These are phyloP conservation scores for Diorhabda sublineata DNA, from an alignment of 1,140 invertebrate genomes.

Conservation along the genomic window DNA sequence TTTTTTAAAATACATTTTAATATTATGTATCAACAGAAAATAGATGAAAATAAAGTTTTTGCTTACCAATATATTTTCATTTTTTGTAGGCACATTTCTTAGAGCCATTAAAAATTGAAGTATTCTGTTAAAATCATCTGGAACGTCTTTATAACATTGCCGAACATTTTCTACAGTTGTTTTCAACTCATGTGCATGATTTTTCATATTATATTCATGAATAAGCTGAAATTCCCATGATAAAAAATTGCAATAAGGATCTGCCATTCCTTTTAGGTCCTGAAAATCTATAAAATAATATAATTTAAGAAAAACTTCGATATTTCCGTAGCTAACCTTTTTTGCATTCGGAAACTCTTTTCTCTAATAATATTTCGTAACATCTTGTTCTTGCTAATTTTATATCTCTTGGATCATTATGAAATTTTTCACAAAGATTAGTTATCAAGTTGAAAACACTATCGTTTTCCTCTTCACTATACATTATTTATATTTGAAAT, in stretches of 20 bases:
- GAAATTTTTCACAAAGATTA: slow-evolving; percentile 35
- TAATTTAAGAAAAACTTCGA: slow-evolving; percentile 7
- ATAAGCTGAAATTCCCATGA: slow-evolving; percentile 39
- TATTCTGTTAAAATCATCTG: slow-evolving; percentile 25
- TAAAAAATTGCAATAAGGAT: slow-evolving; percentile 37
- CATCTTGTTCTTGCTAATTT: slow-evolving; percentile 28
- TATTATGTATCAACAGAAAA: too few relatives aligned
- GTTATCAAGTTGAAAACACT: slow-evolving; percentile 38
- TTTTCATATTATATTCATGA: slow-evolving; percentile 31
- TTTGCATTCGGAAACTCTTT: slow-evolving; percentile 19
- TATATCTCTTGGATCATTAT: slow-evolving; percentile 17
- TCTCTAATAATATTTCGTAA: slow-evolving; percentile 34
- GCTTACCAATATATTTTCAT: slow-evolving; percentile 29
- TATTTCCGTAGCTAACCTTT: slow-evolving; percentile 20
- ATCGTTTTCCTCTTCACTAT: slow-evolving; percentile 25
- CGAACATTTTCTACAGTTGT: slow-evolving; percentile 26
- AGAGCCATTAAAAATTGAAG: slow-evolving; percentile 36
- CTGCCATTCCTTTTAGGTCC: slow-evolving; percentile 28
- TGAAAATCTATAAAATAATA: slow-evolving; percentile 28
- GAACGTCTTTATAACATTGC: slow-evolving; percentile 23
- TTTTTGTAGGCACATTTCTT: slow-evolving; percentile 29
- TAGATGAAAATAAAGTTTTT: not conserved
- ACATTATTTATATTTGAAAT: slow-evolving; percentile 7
- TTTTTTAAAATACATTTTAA: too few relatives aligned
- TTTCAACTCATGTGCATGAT: slow-evolving; percentile 33